Evolutionary conservation across 1,140 invertebrate genomes (phyloP).

Genomic region (Eufriesea mexicana): DNA sequence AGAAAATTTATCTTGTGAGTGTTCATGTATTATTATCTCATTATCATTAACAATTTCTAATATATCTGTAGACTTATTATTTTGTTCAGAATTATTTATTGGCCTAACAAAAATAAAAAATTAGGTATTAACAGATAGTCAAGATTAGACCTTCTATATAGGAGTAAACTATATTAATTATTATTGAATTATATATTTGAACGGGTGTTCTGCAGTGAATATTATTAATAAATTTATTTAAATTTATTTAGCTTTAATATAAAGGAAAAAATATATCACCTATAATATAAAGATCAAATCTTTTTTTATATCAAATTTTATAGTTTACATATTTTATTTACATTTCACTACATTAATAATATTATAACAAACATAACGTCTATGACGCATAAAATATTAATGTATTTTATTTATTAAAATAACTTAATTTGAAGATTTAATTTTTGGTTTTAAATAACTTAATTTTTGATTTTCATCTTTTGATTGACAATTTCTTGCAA

Average conservation of each 20-base stretch:
- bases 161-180: background rate
- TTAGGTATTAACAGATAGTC: too few species aligned
- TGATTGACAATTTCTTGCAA: background rate
- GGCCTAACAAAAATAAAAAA: background rate
- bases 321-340: background rate
- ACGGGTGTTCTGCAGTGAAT: too few species aligned
- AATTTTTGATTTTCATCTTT: background rate
- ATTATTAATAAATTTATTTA: background rate
- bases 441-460: background rate
- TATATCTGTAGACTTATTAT: background rate
- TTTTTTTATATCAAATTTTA: background rate
- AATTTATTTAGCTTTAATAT: too few species aligned
- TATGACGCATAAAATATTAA: background rate
- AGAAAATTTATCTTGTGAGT: background rate
- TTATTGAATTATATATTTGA: too few species aligned
- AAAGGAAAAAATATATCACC: too few species aligned
- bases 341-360: background rate
- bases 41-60: background rate
- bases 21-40: background rate
- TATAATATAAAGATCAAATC: background rate
- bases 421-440: background rate
- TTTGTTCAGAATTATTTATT: background rate
- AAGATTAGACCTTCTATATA: background rate
- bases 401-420: background rate
- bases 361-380: background rate